Base-by-base conservation (phyloP, 2,113 vertebrate genomes). In the Megaptera novaeangliae region DNA sequence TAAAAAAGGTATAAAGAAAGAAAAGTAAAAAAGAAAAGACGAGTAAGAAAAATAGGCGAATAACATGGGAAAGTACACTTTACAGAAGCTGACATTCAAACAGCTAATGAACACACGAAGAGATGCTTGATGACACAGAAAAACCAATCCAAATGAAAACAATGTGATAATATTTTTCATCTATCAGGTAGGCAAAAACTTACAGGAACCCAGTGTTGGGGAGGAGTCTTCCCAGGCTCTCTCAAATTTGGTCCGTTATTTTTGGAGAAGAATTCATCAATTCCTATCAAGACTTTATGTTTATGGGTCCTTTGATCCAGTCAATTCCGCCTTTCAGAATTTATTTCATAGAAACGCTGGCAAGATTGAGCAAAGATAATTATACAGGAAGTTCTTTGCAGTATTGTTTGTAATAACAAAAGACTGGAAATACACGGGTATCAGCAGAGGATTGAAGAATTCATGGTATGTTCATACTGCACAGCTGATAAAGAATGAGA, bases 261-360 rank as follows among this genome's bases (percentile, higher is more conserved):
- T 94, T 82, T 71, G 64, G 77, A 72, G 31, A 92, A 31, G 93
- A 88, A 85, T 72, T 39, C 5, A 86, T 77, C 39, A 29, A 34
- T 92, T 71, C 59, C 68, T 52, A 82, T 72, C 52, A 82, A 46
- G 68, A 77, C 39, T 90, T 71, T 80, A 80, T 72, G 74, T 8
- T 77, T 85, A n/a, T n/a, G 20, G 14, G 18, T 41, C 34, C 29
- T 95, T 92, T 94, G n/a, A 69, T 68, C 0, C 12, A 83, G 88
- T 80, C 9, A 63, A 36, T 74, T 87, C 81, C 5, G 2, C n/a
- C 14, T 84, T 55, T 91, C 25, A 64, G 57, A 92, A 72, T 84
- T 72, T 91, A 41, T 88, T 89, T 84, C 77, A 57, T 63, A 64
- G 74, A 94, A 93, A 95, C 72, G 36, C 64, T 68, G 64, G 77